phyloP scores from a whole-genome alignment of 2,113 vertebrate species.

The Dendropsophus ebraccatus region DNA sequence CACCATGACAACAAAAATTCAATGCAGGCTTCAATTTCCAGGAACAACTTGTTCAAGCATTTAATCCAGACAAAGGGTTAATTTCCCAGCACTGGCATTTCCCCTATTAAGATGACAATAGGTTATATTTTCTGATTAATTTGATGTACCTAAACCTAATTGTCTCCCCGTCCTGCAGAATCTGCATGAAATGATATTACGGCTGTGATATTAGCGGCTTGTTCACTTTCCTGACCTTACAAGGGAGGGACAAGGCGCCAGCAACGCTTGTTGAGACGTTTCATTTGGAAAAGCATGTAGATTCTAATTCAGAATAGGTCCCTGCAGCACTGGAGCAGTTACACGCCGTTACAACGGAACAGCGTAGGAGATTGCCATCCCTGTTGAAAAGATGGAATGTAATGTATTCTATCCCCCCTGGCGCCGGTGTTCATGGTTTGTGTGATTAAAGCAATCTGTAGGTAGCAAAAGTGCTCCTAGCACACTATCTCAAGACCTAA shows the following conservation, averaged over 20 bases:
- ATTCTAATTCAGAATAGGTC: constrained; percentile 56
- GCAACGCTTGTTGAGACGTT: constrained; percentile 41
- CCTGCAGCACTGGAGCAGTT: constrained; percentile 50
- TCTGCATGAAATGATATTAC: constrained; percentile 40
- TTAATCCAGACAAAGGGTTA: not conserved
- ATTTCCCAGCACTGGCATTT: not conserved
- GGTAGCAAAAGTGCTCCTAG: constrained; percentile 49
- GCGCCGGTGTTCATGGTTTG: constrained; percentile 44
- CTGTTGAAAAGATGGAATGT: constrained; percentile 56
- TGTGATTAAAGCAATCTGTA: constrained; percentile 52
- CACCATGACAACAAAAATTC: not conserved
- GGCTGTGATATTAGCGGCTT: constrained; percentile 39
- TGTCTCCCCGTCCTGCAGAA: constrained; percentile 46
- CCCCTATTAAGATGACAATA: constrained; percentile 57
- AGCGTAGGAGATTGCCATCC: constrained; percentile 33
- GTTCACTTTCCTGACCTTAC: constrained; percentile 56
- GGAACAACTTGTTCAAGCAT: not conserved
- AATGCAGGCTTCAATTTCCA: not conserved
- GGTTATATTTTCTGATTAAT: constrained; percentile 11
- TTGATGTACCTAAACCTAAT: constrained; percentile 52
- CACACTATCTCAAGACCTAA: constrained; percentile 53
- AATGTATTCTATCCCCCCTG: constrained; percentile 59
- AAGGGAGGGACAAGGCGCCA: constrained; percentile 57
- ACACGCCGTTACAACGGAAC: constrained; percentile 49
- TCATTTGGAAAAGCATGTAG: constrained; percentile 49